phyloP scores from a whole-genome alignment of 2,888 invertebrate genomes.

The Oxycera nigricornis region DNA sequence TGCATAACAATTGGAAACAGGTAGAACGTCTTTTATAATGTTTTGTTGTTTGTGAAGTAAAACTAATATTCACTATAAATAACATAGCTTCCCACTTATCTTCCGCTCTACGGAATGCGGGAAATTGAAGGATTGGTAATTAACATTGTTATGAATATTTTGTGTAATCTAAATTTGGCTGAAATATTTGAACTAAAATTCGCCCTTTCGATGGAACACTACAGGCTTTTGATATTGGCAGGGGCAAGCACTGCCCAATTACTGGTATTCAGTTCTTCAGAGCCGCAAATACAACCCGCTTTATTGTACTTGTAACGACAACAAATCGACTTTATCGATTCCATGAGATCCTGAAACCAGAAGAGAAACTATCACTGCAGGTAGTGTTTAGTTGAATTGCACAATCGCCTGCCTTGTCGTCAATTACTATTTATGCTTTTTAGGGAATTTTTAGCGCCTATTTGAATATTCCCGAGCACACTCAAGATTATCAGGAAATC shows the following conservation, averaged over 20 bases:
- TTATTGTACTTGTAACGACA: slow-evolving; percentile 84
- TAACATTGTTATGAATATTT: too few species aligned
- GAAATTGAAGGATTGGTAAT: slow-evolving; percentile 79
- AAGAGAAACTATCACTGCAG: slow-evolving; percentile 76
- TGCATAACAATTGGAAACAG: slow-evolving; percentile 86
- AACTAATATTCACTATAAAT: slow-evolving; percentile 40
- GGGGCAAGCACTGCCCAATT: slow-evolving; percentile 78
- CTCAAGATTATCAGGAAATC: slow-evolving; percentile 72
- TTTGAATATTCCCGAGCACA: slow-evolving; percentile 71
- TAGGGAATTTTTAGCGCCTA: slow-evolving; percentile 81
- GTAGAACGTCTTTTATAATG: slow-evolving; percentile 62
- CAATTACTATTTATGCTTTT: slow-evolving; percentile 60
- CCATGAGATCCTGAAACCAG: slow-evolving; percentile 75
- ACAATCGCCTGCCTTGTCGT: neutral
- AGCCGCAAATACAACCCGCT: slow-evolving; percentile 74
- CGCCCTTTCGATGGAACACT: slow-evolving; percentile 54
- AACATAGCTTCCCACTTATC: slow-evolving; percentile 74
- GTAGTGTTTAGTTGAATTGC: too few species aligned
- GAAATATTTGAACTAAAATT: neutral
- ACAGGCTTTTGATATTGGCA: slow-evolving; percentile 88
- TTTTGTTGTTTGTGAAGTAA: slow-evolving; percentile 44
- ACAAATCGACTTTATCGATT: slow-evolving; percentile 87
- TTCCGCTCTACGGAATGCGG: slow-evolving; percentile 75
- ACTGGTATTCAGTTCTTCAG: slow-evolving; percentile 87
- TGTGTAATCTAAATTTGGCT: neutral